Evolutionary conservation across 2,797 vertebrate species (phyloP).

Genomic region (Manis crassicaudata): DNA sequence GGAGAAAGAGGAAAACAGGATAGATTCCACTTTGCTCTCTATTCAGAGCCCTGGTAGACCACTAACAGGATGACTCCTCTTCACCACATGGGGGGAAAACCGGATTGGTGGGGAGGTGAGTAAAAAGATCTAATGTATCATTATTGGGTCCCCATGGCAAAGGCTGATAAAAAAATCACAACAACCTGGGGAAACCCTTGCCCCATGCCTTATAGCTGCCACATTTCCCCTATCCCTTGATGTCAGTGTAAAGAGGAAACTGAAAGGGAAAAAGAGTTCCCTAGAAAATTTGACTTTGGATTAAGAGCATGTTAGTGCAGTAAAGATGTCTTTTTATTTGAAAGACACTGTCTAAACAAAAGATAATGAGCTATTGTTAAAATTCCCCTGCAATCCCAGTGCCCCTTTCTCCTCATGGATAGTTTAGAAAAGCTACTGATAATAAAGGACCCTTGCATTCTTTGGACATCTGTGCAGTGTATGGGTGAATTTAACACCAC

Average conservation of each 20-base stretch:
- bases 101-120: background rate
- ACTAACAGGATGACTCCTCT: background rate
- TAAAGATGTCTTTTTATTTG: background rate
- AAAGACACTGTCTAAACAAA: conserved; percentile 32
- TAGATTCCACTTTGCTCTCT: background rate
- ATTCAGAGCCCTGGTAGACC: background rate
- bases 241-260: background rate
- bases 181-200: background rate
- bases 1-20: background rate
- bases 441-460: conserved; percentile 1
- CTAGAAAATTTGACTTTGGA: background rate
- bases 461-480: conserved; percentile 35
- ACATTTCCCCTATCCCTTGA: background rate
- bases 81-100: background rate
- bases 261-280: background rate
- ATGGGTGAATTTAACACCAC: background rate
- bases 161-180: background rate
- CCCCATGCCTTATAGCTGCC: background rate
- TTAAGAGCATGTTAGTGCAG: background rate
- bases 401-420: background rate
- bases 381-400: background rate
- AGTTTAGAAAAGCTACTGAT: background rate
- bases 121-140: background rate
- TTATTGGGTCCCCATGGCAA: background rate
- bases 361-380: conserved; percentile 40